Conservation (phyloP, 1,140 invertebrate species). For the Dreissena polymorpha region DNA sequence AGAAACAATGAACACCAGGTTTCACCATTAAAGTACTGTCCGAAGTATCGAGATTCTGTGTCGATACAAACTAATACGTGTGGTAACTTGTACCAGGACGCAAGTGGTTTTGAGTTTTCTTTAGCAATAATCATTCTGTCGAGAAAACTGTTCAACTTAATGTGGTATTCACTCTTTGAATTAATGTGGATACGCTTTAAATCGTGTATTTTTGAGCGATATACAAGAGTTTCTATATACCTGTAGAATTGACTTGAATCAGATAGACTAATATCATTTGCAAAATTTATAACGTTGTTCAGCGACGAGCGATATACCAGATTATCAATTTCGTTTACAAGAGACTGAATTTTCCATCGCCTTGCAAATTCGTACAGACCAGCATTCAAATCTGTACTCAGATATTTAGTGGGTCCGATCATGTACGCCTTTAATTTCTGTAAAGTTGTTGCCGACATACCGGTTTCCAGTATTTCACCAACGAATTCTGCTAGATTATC, state of each 20-base stretch:
- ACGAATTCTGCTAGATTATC: background rate
- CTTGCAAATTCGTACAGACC: conserved; percentile 5
- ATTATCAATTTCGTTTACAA: background rate
- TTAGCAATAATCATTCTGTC: background rate
- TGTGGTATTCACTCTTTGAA: background rate
- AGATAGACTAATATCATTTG: background rate
- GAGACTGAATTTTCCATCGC: background rate
- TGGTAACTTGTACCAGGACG: background rate
- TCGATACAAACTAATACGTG: background rate
- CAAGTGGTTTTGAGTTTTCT: background rate
- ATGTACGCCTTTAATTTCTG: background rate
- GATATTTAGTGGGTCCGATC: background rate
- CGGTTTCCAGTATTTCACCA: background rate
- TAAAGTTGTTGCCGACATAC: background rate
- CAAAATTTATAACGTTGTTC: background rate
- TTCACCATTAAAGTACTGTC: conserved; percentile 5
- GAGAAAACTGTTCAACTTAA: background rate
- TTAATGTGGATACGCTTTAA: background rate
- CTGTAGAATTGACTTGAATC: background rate
- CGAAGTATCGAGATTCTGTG: background rate
- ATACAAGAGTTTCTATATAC: background rate
- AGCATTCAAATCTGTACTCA: background rate
- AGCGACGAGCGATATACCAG: background rate
- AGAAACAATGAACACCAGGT: conserved; percentile 6
- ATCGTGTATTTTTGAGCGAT: background rate